These are phyloP conservation scores for Chaetoderma sp. DNA, from an alignment of 2,888 invertebrate species.

Conservation along the genomic window DNA sequence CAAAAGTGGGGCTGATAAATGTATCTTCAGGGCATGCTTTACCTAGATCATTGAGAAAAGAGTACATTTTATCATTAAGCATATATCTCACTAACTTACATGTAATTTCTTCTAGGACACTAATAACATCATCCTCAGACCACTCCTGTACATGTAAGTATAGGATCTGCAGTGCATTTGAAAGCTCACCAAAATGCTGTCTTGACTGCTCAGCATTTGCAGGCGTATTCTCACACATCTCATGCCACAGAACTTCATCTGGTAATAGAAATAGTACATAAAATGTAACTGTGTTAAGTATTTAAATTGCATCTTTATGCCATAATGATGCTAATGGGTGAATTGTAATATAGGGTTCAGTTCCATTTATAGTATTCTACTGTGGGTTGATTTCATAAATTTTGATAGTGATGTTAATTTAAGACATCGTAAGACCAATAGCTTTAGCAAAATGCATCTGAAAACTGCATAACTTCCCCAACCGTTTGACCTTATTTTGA, in stretches of 20 bases:
- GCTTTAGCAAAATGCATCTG: no score
- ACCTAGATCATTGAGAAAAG: no score
- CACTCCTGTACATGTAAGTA: conserved; percentile 60
- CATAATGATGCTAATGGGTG: background rate
- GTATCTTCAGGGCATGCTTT: no score
- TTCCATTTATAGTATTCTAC: background rate
- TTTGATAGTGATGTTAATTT: no score
- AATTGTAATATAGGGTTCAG: background rate
- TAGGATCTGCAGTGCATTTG: conserved; percentile 60
- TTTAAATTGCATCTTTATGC: background rate
- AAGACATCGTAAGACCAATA: no score
- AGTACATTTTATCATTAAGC: background rate
- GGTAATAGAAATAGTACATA: conserved; percentile 9
- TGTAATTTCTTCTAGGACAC: conserved; percentile 66
- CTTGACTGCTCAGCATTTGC: conserved; percentile 53
- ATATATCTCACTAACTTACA: conserved; percentile 44
- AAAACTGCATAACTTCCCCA: no score
- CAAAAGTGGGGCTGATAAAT: no score
- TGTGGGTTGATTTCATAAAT: no score
- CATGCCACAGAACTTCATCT: conserved; percentile 65
- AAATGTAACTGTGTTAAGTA: background rate
- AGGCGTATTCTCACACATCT: conserved; percentile 64
- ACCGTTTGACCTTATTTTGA: no score
- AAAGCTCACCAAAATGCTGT: conserved; percentile 58
- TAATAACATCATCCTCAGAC: conserved; percentile 65